phyloP scores from a whole-genome alignment of 1,140 invertebrate genomes.

The Frieseomelitta varia region DNA sequence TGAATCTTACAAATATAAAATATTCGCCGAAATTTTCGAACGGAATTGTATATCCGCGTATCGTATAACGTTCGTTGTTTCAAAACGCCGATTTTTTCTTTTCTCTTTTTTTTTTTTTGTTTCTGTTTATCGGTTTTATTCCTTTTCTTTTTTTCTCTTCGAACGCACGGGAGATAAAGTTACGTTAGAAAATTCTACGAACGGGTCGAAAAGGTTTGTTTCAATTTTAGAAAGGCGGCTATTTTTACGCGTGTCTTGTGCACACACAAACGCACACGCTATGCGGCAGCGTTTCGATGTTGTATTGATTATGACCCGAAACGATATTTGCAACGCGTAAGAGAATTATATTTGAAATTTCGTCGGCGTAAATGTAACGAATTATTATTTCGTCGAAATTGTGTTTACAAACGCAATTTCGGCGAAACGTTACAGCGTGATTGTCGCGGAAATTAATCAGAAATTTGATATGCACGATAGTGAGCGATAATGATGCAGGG shows the following conservation, averaged over 20 bases:
- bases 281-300: background rate
- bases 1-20: background rate
- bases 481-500: background rate
- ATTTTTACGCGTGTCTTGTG: background rate
- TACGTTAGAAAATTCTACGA: background rate
- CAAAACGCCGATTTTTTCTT: background rate
- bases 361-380: constrained; percentile 11
- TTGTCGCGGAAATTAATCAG: background rate
- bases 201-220: background rate
- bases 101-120: background rate
- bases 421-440: background rate
- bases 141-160: background rate
- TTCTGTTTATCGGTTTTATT: too few relatives aligned
- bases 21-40: background rate
- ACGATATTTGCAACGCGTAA: background rate
- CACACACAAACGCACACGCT: background rate
- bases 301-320: background rate
- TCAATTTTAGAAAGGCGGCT: background rate
- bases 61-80: background rate
- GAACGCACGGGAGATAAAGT: background rate
- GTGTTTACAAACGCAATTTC: constrained; percentile 23
- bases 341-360: constrained; percentile 8
- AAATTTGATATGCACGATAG: background rate
- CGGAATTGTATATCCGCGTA: too few relatives aligned
- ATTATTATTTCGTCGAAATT: constrained; percentile 3